Evolutionary conservation across 2,113 vertebrate species (phyloP).

Genomic region (Mustela lutreola): DNA sequence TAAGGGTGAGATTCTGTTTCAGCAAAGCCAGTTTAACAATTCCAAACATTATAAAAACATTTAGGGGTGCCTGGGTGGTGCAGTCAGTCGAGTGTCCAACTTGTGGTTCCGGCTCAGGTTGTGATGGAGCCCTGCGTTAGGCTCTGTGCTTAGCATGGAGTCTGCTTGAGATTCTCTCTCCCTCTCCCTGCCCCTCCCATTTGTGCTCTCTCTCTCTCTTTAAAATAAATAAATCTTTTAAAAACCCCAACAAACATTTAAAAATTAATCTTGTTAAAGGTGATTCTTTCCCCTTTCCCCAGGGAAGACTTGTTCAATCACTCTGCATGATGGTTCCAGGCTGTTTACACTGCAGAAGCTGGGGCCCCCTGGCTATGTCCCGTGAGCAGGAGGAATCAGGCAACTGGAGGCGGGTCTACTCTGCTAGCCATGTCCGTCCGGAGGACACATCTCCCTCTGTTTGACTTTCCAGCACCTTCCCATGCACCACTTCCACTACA

Average conservation of each 20-base stretch:
- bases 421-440: too few relatives aligned
- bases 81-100: background rate
- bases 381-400: too few relatives aligned
- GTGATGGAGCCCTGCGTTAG: background rate
- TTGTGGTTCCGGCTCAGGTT: background rate
- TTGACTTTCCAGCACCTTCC: too few relatives aligned
- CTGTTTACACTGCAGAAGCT: too few relatives aligned
- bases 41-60: slow-evolving; percentile 89
- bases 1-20: slow-evolving; percentile 86
- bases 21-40: slow-evolving; percentile 87
- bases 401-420: too few relatives aligned
- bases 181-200: background rate
- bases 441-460: too few relatives aligned
- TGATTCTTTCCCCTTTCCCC: slow-evolving; percentile 80
- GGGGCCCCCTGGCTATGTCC: too few relatives aligned
- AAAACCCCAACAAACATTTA: slow-evolving; percentile 73
- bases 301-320: slow-evolving; percentile 84
- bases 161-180: background rate
- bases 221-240: too few relatives aligned
- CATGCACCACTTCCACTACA: too few relatives aligned
- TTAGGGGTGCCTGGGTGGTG: background rate
- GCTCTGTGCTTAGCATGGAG: background rate
- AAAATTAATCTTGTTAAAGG: slow-evolving; percentile 87
- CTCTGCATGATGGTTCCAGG: background rate
- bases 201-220: background rate